Conservation (phyloP, 2,797 vertebrate species). For the Melanotaenia nigrans region DNA sequence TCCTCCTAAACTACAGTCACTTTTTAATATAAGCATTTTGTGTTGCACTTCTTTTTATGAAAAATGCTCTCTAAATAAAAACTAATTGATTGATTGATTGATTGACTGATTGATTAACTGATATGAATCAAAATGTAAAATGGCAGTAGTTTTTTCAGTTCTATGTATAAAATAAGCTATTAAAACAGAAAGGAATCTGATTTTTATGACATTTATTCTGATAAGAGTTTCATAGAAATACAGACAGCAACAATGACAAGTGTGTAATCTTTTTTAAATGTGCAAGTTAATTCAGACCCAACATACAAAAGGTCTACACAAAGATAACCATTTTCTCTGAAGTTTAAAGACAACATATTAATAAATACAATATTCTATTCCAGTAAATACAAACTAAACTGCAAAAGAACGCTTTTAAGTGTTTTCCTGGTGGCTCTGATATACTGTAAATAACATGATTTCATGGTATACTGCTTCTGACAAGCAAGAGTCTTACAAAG, state of each 20-base stretch:
- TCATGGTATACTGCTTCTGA: conserved; percentile 4
- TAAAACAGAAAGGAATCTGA: no score
- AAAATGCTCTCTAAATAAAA: no score
- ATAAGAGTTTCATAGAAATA: background rate
- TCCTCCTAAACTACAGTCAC: no score
- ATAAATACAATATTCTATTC: conserved; percentile 50
- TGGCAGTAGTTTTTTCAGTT: background rate
- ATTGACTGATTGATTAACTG: no score
- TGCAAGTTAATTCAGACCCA: conserved; percentile 25
- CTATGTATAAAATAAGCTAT: no score
- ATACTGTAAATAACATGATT: background rate
- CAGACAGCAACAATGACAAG: conserved; percentile 3
- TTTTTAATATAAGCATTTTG: no score
- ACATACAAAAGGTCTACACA: background rate
- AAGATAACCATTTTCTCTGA: background rate
- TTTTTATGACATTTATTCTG: conserved; percentile 16
- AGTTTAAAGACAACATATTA: background rate
- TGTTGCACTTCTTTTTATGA: no score
- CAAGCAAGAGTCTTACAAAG: background rate
- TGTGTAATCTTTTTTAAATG: conserved; percentile 21
- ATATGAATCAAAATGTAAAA: background rate
- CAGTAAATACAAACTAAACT: conserved; percentile 11
- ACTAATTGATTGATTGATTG: no score
- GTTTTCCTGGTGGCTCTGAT: conserved; percentile 1
- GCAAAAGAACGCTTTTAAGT: background rate